phyloP scores from a whole-genome alignment of 2,888 invertebrate genomes.

The Ceriagrion tenellum region DNA sequence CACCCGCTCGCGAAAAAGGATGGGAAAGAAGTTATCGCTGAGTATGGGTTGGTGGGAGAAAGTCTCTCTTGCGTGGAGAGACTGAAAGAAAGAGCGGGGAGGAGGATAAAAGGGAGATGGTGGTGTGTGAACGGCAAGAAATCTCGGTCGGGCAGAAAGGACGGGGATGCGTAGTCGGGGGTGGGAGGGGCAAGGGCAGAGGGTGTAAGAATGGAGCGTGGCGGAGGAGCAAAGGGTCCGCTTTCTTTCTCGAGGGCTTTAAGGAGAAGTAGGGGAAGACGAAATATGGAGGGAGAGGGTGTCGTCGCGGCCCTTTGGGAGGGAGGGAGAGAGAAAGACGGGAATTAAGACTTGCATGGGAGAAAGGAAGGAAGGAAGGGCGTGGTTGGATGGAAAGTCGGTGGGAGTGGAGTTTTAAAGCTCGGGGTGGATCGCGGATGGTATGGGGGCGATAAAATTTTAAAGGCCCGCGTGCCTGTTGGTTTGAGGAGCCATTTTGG shows the following conservation, averaged over 20 bases:
- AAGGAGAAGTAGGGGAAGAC: neutral
- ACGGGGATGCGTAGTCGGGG: neutral
- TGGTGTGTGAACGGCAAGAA: neutral
- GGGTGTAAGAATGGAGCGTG: neutral
- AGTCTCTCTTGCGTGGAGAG: neutral
- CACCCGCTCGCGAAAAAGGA: constrained; percentile 40
- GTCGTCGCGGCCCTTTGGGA: neutral
- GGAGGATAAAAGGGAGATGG: too few species aligned
- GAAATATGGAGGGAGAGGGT: neutral
- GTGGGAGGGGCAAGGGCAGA: neutral
- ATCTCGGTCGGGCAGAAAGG: neutral
- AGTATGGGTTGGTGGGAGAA: neutral
- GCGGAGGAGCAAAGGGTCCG: neutral
- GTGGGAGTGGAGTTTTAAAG: neutral
- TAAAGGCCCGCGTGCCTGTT: constrained; percentile 42
- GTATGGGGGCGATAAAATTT: constrained; percentile 55
- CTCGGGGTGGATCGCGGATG: neutral
- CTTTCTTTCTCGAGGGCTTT: neutral
- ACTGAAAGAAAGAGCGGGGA: too few species aligned
- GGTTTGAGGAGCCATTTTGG: constrained; percentile 62
- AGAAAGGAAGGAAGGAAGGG: constrained; percentile 24
- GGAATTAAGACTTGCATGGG: constrained; percentile 5
- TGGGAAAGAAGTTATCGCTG: constrained; percentile 1
- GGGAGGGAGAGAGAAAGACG: neutral
- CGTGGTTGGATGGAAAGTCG: neutral